Evolutionary conservation across 2,888 invertebrate species (phyloP), one percentile per base, ranked within the genome.

Genomic region (Tuta absoluta): DNA sequence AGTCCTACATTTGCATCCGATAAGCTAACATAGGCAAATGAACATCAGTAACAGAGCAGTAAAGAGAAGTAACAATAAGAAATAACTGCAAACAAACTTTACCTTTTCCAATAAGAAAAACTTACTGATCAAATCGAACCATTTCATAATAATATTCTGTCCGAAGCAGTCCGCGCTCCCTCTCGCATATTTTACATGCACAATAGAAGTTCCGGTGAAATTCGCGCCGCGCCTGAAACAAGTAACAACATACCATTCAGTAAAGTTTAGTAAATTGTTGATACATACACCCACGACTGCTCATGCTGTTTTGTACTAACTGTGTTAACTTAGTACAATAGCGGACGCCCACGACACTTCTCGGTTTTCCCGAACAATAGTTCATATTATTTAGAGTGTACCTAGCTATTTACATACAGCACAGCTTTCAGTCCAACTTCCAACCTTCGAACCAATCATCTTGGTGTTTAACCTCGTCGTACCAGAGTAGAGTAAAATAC

Each of bases 51-150:
- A n/a, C n/a, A 33, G 4, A 10, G 10, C 1, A 33, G 10, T 33
- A 33, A 33, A 33, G 8, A 1, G 10, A 33, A 5, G 33, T 8
- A n/a, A n/a, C n/a, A n/a, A 1, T 33, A 10, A 33, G 10, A 33
- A 28, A 28, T 28, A 28, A 2, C 28, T 28, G 28, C 28, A 28
- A 28, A 28, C 28, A 28, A 28, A 28, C 28, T 28, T 28, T 33
- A 33, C 33, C 33, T 4, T 33, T 33, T 8, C 33, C 33, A 33
- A 48, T 19, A 23, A 21, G 62, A 21, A 33, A 51, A 59, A 81
- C 91, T 84, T 75, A 91, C 91, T 91, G 56, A 91, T 89, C 70
- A 91, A 81, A 75, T 91, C 91, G 68, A 91, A 91, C 91, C 91
- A 91, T 72, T 91, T 89, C 91, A 91, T 91, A 65, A 91, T 91